Percentiles rank a stretch among this genome's conserved stretches.
Conservation (phyloP, 2,888 invertebrate genomes). For the Sarcophaga variegata region DNA sequence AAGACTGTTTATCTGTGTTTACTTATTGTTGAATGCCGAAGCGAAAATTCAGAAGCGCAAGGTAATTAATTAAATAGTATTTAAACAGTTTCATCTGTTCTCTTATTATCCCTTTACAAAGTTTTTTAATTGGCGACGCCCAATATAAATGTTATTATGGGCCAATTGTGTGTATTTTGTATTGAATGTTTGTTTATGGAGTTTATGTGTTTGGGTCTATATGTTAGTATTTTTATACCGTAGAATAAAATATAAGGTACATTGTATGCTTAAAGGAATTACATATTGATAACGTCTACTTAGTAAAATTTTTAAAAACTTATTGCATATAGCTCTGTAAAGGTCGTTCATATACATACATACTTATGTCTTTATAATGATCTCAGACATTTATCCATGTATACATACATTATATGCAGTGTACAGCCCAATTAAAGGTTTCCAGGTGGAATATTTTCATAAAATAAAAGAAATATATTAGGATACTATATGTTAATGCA, state of each 20-base stretch:
- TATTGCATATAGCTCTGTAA: background rate
- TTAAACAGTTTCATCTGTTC: background rate
- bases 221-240: background rate
- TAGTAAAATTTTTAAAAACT: background rate
- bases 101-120: background rate
- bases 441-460: no score
- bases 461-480: no score
- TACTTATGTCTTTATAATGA: background rate
- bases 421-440: no score
- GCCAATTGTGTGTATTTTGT: background rate
- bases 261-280: background rate
- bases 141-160: slow-evolving; percentile 12
- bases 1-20: slow-evolving; percentile 60
- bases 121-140: slow-evolving; percentile 35
- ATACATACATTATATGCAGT: no score
- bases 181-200: slow-evolving; percentile 8
- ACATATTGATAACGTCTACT: background rate
- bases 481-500: no score
- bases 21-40: slow-evolving; percentile 55
- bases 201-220: background rate
- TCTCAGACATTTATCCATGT: background rate
- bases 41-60: slow-evolving; percentile 48
- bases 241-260: background rate
- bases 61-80: slow-evolving; percentile 19
- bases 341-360: background rate